Conservation (phyloP, 2,113 vertebrate genomes). For the Tyrannus savana region DNA sequence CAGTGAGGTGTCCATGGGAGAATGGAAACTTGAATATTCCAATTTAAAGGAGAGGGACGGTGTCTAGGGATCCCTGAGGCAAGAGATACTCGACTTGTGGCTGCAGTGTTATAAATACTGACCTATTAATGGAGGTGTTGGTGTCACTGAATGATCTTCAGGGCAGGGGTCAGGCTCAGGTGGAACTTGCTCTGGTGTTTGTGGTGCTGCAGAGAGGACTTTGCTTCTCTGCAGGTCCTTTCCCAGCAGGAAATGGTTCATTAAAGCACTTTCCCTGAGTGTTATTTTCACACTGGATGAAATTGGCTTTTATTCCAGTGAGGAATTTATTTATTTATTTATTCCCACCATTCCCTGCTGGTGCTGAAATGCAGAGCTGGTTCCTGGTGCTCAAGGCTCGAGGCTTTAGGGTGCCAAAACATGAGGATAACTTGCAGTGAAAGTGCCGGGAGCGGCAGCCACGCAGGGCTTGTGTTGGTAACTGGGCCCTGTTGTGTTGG, state of each 20-base stretch:
- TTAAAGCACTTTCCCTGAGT: background rate
- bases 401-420: background rate
- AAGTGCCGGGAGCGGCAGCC: background rate
- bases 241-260: background rate
- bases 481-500: background rate
- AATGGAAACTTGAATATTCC: background rate
- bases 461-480: background rate
- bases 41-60: background rate
- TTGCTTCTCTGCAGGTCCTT: background rate
- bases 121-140: background rate
- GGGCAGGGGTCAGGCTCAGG: conserved; percentile 29
- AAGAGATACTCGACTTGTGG: background rate
- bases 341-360: background rate
- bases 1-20: background rate
- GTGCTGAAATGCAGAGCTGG: background rate
- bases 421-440: background rate
- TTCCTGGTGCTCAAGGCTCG: background rate
- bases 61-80: background rate
- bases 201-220: background rate
- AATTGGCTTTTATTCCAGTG: background rate
- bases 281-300: background rate
- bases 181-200: conserved; percentile 29
- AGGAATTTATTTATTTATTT: too few relatives aligned
- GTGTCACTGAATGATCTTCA: background rate
- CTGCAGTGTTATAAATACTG: background rate